Evolutionary conservation across 2,888 invertebrate species (phyloP).

Genomic region (Tinea pellionella): DNA sequence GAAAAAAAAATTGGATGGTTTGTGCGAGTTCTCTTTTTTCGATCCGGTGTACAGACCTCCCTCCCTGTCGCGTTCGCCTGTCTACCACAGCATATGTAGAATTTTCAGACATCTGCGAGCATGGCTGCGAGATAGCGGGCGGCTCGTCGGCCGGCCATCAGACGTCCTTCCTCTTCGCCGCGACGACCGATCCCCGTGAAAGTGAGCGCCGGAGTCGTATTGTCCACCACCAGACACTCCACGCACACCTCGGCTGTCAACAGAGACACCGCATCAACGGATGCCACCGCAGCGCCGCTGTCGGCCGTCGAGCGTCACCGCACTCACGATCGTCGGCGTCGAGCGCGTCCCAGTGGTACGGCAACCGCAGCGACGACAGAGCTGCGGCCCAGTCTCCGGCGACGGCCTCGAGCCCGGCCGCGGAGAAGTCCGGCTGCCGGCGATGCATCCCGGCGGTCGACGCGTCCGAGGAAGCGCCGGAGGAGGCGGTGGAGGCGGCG

Average conservation of each 20-base stretch:
- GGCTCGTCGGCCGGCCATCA: neutral
- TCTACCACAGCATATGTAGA: too few species aligned
- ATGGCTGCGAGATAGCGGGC: neutral
- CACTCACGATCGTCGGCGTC: conserved; percentile 41
- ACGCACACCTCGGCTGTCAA: conserved; percentile 24
- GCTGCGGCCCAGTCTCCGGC: conserved; percentile 31
- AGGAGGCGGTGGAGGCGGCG: conserved; percentile 17
- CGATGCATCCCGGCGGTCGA: too few species aligned
- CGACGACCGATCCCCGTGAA: neutral
- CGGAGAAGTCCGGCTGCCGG: conserved; percentile 20
- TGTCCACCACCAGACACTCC: conserved; percentile 26
- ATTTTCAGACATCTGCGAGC: neutral
- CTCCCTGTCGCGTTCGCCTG: too few species aligned
- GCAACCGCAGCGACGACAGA: conserved; percentile 28
- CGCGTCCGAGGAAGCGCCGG: conserved; percentile 2
- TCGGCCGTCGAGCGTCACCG: too few species aligned
- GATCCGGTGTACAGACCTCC: too few species aligned
- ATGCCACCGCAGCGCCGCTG: conserved; percentile 29
- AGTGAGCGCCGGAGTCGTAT: conserved; percentile 21
- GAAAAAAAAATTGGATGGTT: too few species aligned
- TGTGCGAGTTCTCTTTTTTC: too few species aligned
- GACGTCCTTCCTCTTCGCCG: neutral
- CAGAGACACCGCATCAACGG: conserved; percentile 20
- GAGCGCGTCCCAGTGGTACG: conserved; percentile 28
- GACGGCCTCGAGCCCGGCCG: conserved; percentile 18